phyloP scores from a whole-genome alignment of 2,113 vertebrate species.

The Myanophis thanlyinensis region DNA sequence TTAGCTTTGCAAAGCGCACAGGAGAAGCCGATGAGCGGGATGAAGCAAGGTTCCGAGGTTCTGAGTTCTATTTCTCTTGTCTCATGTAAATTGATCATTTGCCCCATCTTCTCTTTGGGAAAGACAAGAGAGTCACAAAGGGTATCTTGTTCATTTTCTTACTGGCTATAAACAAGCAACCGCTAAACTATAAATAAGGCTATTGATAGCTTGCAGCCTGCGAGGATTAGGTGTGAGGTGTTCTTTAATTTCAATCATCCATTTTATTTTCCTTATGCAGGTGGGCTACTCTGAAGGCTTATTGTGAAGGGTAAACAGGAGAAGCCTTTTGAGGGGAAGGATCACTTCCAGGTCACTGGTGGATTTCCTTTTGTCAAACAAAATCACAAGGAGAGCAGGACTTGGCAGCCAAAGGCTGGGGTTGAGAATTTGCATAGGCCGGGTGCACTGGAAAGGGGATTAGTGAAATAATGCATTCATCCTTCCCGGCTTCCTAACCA shows the following conservation, averaged over 20 bases:
- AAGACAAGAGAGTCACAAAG: constrained; percentile 35
- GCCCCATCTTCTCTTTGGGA: constrained; percentile 42
- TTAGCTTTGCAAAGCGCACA: constrained; percentile 46
- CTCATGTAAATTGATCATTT: constrained; percentile 56
- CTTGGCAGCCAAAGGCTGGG: background rate
- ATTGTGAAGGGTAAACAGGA: constrained; percentile 43
- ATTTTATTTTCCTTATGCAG: constrained; percentile 24
- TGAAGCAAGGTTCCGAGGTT: constrained; percentile 46
- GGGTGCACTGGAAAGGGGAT: background rate
- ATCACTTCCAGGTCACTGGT: constrained; percentile 27
- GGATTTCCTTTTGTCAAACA: background rate
- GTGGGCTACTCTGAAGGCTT: constrained; percentile 25
- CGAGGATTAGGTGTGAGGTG: constrained; percentile 12
- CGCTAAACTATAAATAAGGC: background rate
- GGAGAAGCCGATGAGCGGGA: constrained; percentile 44
- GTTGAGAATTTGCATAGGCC: background rate
- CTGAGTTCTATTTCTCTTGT: constrained; percentile 57
- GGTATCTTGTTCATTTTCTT: constrained; percentile 24
- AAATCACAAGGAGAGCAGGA: background rate
- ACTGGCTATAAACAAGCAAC: background rate
- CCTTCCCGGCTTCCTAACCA: background rate
- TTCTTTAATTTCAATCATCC: constrained; percentile 35
- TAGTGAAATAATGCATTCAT: background rate
- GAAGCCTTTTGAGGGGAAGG: constrained; percentile 35
- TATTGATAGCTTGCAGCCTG: constrained; percentile 22